Base-by-base conservation (phyloP, 2,113 vertebrate species). In the Myrmophylax atrothorax region DNA sequence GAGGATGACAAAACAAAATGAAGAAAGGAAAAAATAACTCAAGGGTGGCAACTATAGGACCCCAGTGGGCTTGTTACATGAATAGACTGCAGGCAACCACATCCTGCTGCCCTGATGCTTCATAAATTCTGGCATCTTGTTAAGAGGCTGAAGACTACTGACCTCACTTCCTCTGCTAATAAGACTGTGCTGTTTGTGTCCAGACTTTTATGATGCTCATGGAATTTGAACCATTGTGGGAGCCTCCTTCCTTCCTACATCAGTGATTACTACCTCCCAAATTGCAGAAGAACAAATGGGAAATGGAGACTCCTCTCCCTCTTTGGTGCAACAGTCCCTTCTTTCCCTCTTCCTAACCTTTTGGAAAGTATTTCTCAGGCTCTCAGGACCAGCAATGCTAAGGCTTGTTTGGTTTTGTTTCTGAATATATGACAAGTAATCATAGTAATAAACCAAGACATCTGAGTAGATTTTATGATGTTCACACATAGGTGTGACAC, bases 41-140 rank as follows among this genome's bases (percentile, higher is more conserved):
- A 96, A 96, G 94, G 92, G 97, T 37, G 90, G 96, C 98, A 98
- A 97, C 93, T 95, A 97, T 87, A 91, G 98, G 98, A 98, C 98
- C 98, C 99, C 94, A 66, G 98, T 98, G 98, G 98, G 98, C 98
- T 99, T 99, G 98, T 99, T 99, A 99, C 97, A 97, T 97, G 98
- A 98, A 98, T 94, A 97, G 98, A 97, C 98, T 97, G 97, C 97
- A 98, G 98, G 98, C 98, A 98, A 98, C 98, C 95, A 97, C 94
- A 96, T 98, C 97, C 97, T 98, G 98, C 98, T 87, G 92, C 97
- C 37, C 60, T 84, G 95, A 97, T 84, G 95, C 97, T 98, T 99
- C 98, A 98, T 99, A 99, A 99, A 99, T 98, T 98, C 98, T 98
- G 98, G 98, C 97, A 93, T 98, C 98, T 99, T 98, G 97, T 99